Conservation (phyloP, 23 tunicate species). For the Phallusia fumigata region DNA sequence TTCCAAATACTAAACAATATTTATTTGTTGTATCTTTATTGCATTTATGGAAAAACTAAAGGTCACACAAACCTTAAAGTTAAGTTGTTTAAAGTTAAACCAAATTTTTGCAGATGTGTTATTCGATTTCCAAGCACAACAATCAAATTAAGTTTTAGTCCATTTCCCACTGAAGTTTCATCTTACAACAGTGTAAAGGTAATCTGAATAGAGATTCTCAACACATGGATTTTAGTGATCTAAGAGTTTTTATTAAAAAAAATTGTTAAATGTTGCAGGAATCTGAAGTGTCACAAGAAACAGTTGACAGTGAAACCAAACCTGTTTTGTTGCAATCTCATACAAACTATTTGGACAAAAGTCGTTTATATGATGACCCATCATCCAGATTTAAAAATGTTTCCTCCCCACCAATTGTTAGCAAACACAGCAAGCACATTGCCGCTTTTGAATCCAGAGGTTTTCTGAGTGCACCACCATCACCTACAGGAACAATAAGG, state of each 20-base stretch:
- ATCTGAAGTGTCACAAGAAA: background rate
- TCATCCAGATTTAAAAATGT: background rate
- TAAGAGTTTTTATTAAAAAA: no score
- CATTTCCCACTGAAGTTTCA: conserved; percentile 33
- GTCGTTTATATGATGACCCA: background rate
- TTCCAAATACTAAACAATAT: no score
- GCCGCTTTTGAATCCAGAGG: conserved; percentile 27
- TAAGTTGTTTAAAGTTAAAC: no score
- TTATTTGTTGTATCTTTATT: no score
- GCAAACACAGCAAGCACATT: background rate
- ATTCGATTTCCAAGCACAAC: conserved; percentile 96
- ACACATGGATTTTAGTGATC: no score
- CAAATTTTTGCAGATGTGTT: conserved; percentile 57
- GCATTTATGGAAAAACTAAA: no score
- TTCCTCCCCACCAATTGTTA: background rate
- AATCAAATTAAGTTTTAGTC: conserved; percentile 56
- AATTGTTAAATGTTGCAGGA: background rate
- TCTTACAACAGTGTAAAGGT: conserved; percentile 1
- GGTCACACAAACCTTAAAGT: no score
- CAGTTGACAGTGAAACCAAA: background rate
- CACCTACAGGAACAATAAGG: conserved; percentile 93
- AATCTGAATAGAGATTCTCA: no score
- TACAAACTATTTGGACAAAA: background rate
- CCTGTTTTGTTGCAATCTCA: background rate
- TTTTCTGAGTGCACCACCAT: conserved; percentile 85